These are phyloP conservation scores for Porites divaricata DNA, from an alignment of 92 coral and sea anemone species.

Conservation along the genomic window DNA sequence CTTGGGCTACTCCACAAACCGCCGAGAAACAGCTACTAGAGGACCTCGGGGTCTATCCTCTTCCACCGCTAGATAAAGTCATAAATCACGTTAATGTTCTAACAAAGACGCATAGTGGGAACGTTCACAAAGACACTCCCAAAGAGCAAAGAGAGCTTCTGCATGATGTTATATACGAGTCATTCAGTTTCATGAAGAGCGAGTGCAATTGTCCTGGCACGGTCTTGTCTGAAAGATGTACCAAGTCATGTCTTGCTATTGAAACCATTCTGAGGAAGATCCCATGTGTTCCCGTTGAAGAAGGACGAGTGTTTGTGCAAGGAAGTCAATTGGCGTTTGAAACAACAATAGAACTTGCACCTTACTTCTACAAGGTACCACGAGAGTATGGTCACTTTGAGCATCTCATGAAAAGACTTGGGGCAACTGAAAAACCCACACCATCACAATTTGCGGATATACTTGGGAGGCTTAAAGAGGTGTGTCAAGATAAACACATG, in stretches of 20 bases:
- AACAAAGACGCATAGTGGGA: constrained; percentile 76
- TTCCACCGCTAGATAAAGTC: constrained; percentile 86
- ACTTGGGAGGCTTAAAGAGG: constrained; percentile 80
- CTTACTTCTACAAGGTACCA: constrained; percentile 93
- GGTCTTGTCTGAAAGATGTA: constrained; percentile 74
- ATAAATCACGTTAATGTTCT: constrained; percentile 83
- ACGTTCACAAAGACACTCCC: constrained; percentile 88
- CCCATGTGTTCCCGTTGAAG: constrained; percentile 92
- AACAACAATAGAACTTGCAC: constrained; percentile 76
- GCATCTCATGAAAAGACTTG: constrained; percentile 90
- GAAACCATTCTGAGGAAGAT: constrained; percentile 74
- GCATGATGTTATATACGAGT: constrained; percentile 81
- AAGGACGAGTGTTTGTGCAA: constrained; percentile 83
- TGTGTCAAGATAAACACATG: constrained; percentile 85
- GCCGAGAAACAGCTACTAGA: constrained; percentile 70
- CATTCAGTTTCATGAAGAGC: constrained; percentile 77
- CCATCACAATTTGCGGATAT: constrained; percentile 86
- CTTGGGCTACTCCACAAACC: constrained; percentile 82
- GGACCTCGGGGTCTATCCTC: constrained; percentile 79
- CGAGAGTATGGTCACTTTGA: constrained; percentile 93
- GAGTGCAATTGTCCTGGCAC: constrained; percentile 73
- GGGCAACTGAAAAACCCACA: constrained; percentile 91
- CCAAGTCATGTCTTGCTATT: constrained; percentile 74
- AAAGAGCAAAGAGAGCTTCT: constrained; percentile 88
- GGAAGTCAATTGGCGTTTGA: constrained; percentile 90